Base-by-base conservation (phyloP, 2,113 vertebrate genomes). In the Clarias magur region DNA sequence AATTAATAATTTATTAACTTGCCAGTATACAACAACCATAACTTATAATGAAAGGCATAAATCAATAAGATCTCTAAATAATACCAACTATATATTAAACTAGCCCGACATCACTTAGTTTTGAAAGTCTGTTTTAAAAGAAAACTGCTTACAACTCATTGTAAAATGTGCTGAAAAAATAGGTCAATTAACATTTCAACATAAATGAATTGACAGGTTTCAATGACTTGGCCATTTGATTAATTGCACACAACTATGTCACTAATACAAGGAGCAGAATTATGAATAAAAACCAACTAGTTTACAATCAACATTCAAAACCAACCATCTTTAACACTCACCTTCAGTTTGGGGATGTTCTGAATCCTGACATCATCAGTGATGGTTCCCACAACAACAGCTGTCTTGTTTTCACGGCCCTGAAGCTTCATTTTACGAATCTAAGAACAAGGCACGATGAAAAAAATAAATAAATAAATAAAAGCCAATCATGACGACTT, bases 301-400 rank as follows among this genome's bases (percentile, higher is more conserved):
- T 38, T 38, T 85, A 53, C 54, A n/a, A 15, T 4, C 48, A 78
- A 79, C 54, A 57, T 59, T 34, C n/a, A 57, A 60, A 60, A 59
- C 12, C 23, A 54, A 79, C 15, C 76, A 30, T 21, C 30, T 15
- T 62, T 42, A 7, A 62, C 17, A 81, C 82, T 68, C 91, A 96
- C 97, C 96, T 97, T 98, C 59, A 98, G 95, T 62, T 98, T 97
- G 85, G 97, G 97, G 88, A 98, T 93, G n/a, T 96, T 93, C 88
- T 96, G 96, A 90, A 97, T 94, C 34, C 97, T 95, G 86, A 97
- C 94, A 2, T 98, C 97, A 85, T 98, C 97, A 0, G 97, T 98
- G 65, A 98, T 89, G 0, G 96, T 96, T 88, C 97, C 97, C n/a
- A 98, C 97, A 0, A 97, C 95, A 76, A 98, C 97, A 1, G 96